Conservation (phyloP, 2,888 invertebrate species). For the Mellilla xanthometata region DNA sequence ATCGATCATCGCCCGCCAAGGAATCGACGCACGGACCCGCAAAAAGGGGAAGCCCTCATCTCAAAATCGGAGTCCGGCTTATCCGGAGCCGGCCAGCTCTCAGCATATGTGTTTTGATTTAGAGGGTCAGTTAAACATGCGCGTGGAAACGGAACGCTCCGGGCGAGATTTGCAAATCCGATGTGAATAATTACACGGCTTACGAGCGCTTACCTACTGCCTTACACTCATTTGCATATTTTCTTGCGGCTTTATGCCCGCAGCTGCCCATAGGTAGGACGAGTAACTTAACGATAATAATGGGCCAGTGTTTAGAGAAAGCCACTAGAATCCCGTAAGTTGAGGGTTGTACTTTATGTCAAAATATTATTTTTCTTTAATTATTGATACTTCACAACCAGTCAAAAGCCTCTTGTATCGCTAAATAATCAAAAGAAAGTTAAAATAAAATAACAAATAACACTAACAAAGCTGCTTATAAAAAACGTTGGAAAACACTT, state of each 20-base stretch:
- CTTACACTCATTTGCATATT: conserved; percentile 81
- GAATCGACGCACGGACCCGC: conserved; percentile 81
- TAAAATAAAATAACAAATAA: conserved; percentile 54
- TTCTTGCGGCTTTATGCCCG: conserved; percentile 72
- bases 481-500: conserved; percentile 79
- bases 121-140: conserved; percentile 78
- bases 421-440: conserved; percentile 42
- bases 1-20: conserved; percentile 80
- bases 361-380: too few species aligned
- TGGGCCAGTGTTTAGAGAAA: conserved; percentile 18
- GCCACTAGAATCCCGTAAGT: background rate
- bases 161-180: conserved; percentile 78
- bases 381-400: conserved; percentile 6
- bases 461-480: conserved; percentile 74
- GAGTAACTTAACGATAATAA: conserved; percentile 37
- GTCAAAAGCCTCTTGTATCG: conserved; percentile 31
- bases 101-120: conserved; percentile 82
- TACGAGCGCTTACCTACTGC: conserved; percentile 80
- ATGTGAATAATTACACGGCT: conserved; percentile 82
- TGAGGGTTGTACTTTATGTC: too few species aligned
- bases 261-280: conserved; percentile 47
- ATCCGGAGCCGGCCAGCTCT: conserved; percentile 73
- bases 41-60: conserved; percentile 80
- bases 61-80: conserved; percentile 77
- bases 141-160: conserved; percentile 72